Percentiles rank a stretch among this genome's conserved stretches.
phyloP scores from a whole-genome alignment of 2,113 vertebrate genomes.

The Rostratula benghalensis region DNA sequence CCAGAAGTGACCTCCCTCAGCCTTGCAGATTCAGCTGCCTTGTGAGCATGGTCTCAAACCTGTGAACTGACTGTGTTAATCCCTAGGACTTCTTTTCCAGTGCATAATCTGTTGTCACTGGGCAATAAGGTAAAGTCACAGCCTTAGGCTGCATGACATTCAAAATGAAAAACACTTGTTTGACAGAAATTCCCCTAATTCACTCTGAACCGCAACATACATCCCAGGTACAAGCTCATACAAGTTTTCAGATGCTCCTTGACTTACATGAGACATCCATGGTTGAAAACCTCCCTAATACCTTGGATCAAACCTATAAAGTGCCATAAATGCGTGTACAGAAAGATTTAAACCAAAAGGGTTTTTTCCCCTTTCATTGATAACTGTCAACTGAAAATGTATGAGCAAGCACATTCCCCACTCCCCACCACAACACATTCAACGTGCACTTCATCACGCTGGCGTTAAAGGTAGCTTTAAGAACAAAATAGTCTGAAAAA shows the following conservation, averaged over 20 bases:
- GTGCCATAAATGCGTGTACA: not conserved
- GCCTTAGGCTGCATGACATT: not conserved
- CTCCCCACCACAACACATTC: not conserved
- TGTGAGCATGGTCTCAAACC: not conserved
- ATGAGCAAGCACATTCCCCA: not conserved
- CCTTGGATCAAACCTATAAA: not conserved
- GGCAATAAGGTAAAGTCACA: not conserved
- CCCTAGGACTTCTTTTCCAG: not conserved
- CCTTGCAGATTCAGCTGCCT: constrained; percentile 4
- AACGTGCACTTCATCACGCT: not conserved
- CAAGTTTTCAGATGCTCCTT: not conserved
- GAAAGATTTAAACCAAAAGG: not conserved
- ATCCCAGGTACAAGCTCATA: not conserved
- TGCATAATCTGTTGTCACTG: not conserved
- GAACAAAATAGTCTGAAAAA: not conserved
- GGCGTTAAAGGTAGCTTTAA: not conserved
- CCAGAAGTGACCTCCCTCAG: not conserved
- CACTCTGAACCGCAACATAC: not conserved
- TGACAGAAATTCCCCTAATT: not conserved
- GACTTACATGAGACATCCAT: not conserved
- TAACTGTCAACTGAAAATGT: not conserved
- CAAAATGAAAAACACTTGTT: not conserved
- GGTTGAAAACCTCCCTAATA: not conserved
- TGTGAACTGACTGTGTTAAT: not conserved
- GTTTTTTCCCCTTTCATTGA: not conserved